Evolutionary conservation across 2,113 vertebrate species (phyloP).

Genomic region (Cyrtonyx montezumae): DNA sequence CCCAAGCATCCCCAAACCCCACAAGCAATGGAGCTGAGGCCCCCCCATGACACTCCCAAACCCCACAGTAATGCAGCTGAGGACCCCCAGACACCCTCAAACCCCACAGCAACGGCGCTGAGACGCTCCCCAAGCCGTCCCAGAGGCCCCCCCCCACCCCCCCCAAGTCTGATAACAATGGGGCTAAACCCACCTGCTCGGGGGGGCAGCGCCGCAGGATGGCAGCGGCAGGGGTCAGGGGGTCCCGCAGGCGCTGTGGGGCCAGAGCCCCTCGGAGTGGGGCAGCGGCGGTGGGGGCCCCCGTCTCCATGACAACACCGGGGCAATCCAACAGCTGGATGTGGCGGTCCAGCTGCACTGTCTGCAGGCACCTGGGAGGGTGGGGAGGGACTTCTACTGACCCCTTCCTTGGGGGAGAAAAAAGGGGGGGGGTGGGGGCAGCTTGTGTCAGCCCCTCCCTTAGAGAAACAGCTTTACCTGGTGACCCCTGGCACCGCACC

Average conservation of each 20-base stretch:
- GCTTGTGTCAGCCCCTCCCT: too few relatives aligned
- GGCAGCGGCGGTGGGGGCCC: accelerated
- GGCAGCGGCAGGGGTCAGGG: conserved; percentile 71
- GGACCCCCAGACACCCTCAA: background rate
- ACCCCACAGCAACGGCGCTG: too few relatives aligned
- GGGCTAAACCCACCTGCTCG: conserved; percentile 47
- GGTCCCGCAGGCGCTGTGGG: conserved; percentile 76
- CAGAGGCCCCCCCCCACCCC: background rate
- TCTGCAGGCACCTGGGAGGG: background rate
- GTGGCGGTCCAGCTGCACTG: background rate
- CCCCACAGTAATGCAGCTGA: background rate
- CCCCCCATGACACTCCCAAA: background rate
- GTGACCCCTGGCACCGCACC: background rate
- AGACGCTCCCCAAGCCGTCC: too few relatives aligned
- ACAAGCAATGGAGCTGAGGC: background rate
- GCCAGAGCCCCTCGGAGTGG: background rate
- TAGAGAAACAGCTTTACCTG: background rate
- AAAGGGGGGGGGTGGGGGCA: too few relatives aligned
- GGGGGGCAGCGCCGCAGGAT: conserved; percentile 25
- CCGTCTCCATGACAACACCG: background rate
- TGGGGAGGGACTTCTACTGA: too few relatives aligned
- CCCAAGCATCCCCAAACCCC: background rate
- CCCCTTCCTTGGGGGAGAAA: too few relatives aligned
- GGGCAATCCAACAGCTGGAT: conserved; percentile 7
- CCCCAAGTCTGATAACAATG: background rate